These are phyloP conservation scores for Rhingia rostrata DNA, from an alignment of 2,888 invertebrate genomes.

Conservation along the genomic window DNA sequence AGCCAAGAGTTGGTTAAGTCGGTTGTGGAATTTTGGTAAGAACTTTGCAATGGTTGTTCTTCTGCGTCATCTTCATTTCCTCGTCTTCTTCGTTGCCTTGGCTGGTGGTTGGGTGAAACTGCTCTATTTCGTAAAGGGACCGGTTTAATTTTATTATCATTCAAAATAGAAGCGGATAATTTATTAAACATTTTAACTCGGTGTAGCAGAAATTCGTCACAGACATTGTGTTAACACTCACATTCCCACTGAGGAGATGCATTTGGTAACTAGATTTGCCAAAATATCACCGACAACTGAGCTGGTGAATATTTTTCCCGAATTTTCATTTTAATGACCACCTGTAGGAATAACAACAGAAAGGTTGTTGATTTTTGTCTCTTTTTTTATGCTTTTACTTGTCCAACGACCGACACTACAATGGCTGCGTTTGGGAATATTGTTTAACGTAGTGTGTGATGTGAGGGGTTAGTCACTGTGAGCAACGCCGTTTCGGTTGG, in stretches of 20 bases:
- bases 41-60: slow-evolving; percentile 50
- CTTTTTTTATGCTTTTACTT: slow-evolving; percentile 37
- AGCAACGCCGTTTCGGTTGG: slow-evolving; percentile 51
- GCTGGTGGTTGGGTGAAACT: slow-evolving; percentile 60
- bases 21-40: slow-evolving; percentile 49
- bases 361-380: slow-evolving; percentile 43
- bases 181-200: slow-evolving; percentile 59
- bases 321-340: slow-evolving; percentile 49
- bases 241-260: slow-evolving; percentile 32
- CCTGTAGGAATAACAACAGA: slow-evolving; percentile 12
- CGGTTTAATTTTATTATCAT: slow-evolving; percentile 58
- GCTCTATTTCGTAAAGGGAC: slow-evolving; percentile 63
- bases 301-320: slow-evolving; percentile 56
- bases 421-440: slow-evolving; percentile 18
- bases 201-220: slow-evolving; percentile 5
- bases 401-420: slow-evolving; percentile 11
- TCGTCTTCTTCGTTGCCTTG: slow-evolving; percentile 21
- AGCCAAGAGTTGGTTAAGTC: slow-evolving; percentile 79
- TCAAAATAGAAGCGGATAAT: slow-evolving; percentile 19
- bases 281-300: slow-evolving; percentile 53
- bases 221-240: slow-evolving; percentile 32
- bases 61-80: slow-evolving; percentile 55
- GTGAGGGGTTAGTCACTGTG: slow-evolving; percentile 51
- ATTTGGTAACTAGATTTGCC: slow-evolving; percentile 39
- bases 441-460: slow-evolving; percentile 4